Conservation (phyloP, 2,797 vertebrate genomes). For the Pangasius larnaudii region DNA sequence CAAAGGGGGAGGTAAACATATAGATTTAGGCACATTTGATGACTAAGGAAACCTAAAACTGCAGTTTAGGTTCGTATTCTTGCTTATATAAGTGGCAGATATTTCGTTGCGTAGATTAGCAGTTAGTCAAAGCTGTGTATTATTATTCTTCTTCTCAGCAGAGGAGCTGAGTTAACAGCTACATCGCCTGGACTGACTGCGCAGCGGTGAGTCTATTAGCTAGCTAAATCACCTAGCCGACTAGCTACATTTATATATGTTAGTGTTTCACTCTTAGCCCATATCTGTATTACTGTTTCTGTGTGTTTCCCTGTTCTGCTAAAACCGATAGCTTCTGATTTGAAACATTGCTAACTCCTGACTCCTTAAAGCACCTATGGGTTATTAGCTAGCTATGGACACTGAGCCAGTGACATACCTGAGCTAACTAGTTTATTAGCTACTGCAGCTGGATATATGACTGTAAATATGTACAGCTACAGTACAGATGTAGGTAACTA, state of each 20-base stretch:
- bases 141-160: neutral
- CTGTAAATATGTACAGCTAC: neutral
- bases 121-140: neutral
- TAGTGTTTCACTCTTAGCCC: neutral
- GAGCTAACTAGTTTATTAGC: neutral
- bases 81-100: neutral
- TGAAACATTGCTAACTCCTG: conserved; percentile 3
- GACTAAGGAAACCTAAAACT: too few species aligned
- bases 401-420: neutral
- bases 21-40: conserved; percentile 63
- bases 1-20: conserved; percentile 62
- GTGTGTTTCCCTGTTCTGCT: neutral
- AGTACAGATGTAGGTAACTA: neutral
- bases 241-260: neutral
- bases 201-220: conserved; percentile 33
- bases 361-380: neutral
- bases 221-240: conserved; percentile 18
- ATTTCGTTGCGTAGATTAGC: neutral
- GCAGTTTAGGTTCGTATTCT: neutral
- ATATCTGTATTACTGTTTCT: neutral
- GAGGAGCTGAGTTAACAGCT: conserved; percentile 17
- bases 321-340: neutral
- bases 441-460: neutral
- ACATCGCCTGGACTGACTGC: conserved; percentile 13
- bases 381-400: conserved; percentile 14